These are phyloP conservation scores for Metridium senile DNA, from an alignment of 92 coral and sea anemone species.

Conservation along the genomic window DNA sequence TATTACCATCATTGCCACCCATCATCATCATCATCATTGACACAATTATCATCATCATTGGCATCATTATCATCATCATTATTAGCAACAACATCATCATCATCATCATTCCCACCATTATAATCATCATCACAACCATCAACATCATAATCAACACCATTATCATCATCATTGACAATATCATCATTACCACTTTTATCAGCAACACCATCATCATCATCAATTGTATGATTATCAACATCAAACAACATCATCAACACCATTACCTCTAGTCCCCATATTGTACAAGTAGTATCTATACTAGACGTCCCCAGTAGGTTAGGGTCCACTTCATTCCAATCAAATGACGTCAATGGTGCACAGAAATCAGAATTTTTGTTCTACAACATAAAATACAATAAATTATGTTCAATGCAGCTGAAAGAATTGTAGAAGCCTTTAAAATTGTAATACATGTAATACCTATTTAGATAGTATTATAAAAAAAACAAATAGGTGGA, in stretches of 20 bases:
- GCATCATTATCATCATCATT: background rate
- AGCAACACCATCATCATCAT: background rate
- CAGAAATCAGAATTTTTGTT: conserved; percentile 99
- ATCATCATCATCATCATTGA: background rate
- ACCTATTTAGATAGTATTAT: too few relatives aligned
- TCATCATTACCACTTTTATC: background rate
- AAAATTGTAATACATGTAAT: too few relatives aligned
- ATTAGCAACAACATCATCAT: background rate
- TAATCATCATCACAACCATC: background rate
- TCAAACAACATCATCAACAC: background rate
- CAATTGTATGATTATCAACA: background rate
- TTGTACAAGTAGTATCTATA: conserved; percentile 98
- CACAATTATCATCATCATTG: background rate
- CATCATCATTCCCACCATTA: background rate
- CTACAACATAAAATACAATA: conserved; percentile 43
- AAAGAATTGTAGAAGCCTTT: too few relatives aligned
- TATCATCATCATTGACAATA: background rate
- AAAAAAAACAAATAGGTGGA: too few relatives aligned
- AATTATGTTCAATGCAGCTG: too few relatives aligned
- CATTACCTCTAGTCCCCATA: conserved; percentile 95
- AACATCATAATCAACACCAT: background rate
- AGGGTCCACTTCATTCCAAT: conserved; percentile 97
- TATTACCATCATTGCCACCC: background rate
- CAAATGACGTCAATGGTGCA: conserved; percentile 98
- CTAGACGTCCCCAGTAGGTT: conserved; percentile 96